phyloP scores from a whole-genome alignment of 2,113 vertebrate species.

The Arvicanthis niloticus region DNA sequence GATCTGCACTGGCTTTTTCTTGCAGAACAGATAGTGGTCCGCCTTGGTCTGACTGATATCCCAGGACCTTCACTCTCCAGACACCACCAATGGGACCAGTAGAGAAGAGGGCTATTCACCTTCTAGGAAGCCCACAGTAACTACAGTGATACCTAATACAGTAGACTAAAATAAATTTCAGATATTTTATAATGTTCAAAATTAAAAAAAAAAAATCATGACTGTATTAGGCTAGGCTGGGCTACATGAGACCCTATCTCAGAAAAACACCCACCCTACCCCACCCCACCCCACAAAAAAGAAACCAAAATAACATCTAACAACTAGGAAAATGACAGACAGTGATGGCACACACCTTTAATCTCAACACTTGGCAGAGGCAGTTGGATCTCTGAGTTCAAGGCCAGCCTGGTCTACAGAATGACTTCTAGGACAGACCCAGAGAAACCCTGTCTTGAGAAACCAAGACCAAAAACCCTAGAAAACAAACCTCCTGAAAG shows the following conservation, averaged over 20 bases:
- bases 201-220: neutral
- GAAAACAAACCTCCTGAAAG: too few relatives aligned
- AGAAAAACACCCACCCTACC: neutral
- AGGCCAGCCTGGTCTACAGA: too few relatives aligned
- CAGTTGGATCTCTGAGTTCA: too few relatives aligned
- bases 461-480: too few relatives aligned
- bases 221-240: neutral
- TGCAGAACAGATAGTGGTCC: neutral
- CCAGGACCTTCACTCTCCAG: neutral
- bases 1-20: neutral
- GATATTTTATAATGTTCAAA: slow-evolving; percentile 46
- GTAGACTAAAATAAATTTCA: slow-evolving; percentile 38
- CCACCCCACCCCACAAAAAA: too few relatives aligned
- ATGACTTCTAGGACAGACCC: too few relatives aligned
- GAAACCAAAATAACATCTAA: too few relatives aligned
- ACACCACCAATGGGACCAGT: neutral
- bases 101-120: neutral
- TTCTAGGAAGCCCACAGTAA: neutral
- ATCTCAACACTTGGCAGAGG: too few relatives aligned
- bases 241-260: neutral
- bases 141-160: neutral
- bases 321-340: too few relatives aligned
- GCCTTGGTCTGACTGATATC: neutral
- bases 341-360: too few relatives aligned
- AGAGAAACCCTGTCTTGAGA: too few relatives aligned